Base-by-base conservation (phyloP, 2,888 invertebrate species). In the Mesoligia furuncula region DNA sequence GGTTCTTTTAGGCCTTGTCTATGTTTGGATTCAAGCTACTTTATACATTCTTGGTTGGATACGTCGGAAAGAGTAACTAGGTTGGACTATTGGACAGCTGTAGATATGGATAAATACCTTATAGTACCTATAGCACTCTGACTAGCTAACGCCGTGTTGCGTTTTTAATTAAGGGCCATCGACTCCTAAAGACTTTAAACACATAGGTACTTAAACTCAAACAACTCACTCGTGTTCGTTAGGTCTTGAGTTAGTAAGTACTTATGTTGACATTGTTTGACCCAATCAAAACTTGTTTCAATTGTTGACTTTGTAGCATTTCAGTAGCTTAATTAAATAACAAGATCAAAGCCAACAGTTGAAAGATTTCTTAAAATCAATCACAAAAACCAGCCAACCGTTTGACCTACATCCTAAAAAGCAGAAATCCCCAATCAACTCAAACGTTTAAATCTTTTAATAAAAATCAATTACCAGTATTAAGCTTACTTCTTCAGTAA, bases 371-470 rank as follows among this genome's bases (percentile, higher is more conserved):
- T 54, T n/a, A 17, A 36, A 77, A 65, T 59, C 57, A 79, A 75
- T 75, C 64, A 57, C 57, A 65, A 15, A 66, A 68, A 17, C 70
- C 27, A 64, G n/a, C 20, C 36, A 69, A 73, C 27, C 66, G 27
- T 61, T 73, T 75, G 68, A 84, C 74, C 72, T 72, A 83, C 36
- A 82, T 83, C 27, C 15, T 31, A 42, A 61, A 72, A 66, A 70
- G 59, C 51, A 73, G 64, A 66, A 69, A 68, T 68, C 61, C 61
- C 51, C 66, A 81, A 78, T 84, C 70, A 78, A 81, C 24, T 84
- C 57, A 65, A 54, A 73, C 73, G 59, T 81, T 84, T n/a, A 84
- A 84, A 84, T 81, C 74, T 72, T 77, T 84, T 81, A 70, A 78
- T 75, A 81, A 66, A 81, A 81, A 84, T 81, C 78, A 84, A 81